Conservation (phyloP, 1,140 invertebrate genomes). For the Triops longicaudatus region DNA sequence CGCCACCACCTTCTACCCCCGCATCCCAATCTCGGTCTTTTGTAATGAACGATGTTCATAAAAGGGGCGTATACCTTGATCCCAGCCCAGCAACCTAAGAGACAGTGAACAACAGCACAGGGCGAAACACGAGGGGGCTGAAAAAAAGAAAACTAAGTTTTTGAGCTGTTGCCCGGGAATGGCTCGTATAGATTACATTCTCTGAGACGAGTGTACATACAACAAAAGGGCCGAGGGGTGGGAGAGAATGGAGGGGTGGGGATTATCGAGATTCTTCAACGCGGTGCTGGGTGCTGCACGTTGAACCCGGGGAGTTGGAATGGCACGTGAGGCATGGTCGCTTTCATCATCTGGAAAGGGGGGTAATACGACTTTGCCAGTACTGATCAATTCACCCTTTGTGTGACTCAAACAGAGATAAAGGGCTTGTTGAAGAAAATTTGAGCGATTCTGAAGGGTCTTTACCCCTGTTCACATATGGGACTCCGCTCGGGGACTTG, state of each 20-base stretch:
- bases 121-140: background rate
- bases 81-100: background rate
- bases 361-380: background rate
- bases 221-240: background rate
- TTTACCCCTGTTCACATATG: too few relatives aligned
- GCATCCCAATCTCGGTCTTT: too few relatives aligned
- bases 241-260: background rate
- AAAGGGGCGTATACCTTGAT: background rate
- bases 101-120: too few relatives aligned
- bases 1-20: too few relatives aligned
- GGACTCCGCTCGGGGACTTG: too few relatives aligned
- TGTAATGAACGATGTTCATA: too few relatives aligned
- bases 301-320: background rate
- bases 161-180: conserved; percentile 8
- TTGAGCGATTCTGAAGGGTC: too few relatives aligned
- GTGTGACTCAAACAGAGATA: background rate
- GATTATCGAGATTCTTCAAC: background rate
- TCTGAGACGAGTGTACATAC: background rate
- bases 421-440: too few relatives aligned
- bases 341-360: background rate
- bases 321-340: background rate
- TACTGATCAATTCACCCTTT: conserved; percentile 7
- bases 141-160: background rate
- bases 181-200: conserved; percentile 11
- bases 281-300: background rate